Evolutionary conservation across 64 coral and sea anemone genomes (phyloP), one percentile per base, ranked within the genome.

Genomic region (Pocillopora verrucosa): DNA sequence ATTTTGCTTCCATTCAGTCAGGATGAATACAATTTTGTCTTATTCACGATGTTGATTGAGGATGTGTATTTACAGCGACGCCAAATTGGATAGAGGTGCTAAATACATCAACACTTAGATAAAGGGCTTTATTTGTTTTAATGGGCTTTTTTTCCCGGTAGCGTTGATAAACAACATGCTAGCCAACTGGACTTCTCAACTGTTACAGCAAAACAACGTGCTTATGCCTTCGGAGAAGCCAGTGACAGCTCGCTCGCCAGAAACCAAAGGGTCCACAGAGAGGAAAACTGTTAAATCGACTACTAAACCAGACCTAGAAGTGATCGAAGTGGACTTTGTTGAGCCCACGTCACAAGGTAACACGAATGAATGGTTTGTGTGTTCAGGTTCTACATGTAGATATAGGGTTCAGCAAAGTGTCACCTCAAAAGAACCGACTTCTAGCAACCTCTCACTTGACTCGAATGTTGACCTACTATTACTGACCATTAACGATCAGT

Each of bases 261-360:
- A n/a, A 51, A 85, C 41, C 41, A 51, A 51, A 51, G 7, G 7
- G 7, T 7, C 41, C 41, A 51, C 37, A 56, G 65, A 85, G 22
- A 56, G 22, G 9, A 61, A 64, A 36, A 85, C 37, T 16, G 19
- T 72, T 25, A 41, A 56, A 72, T 19, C 36, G 5, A 51, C 63
- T 10, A 24, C 1, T 19, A 72, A 72, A 14, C 13, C 37, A 37
- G 14, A 64, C 19, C 63, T 65, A 11, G 82, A 85, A 34, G 65
- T 85, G 9, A 85, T 85, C 11, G 64, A 85, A 13, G 65, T 85
- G 38, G 82, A 85, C n/a, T 34, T 63, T 25, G 64, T 72, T 72
- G 82, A 57, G 37, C 82, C 82, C 16, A 10, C 22, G 19, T 57
- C 37, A 72, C 82, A 38, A 85, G 82, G 82, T 85, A 85, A 58